Percentiles rank a stretch among this genome's conserved stretches.
Conservation (phyloP, 2,888 invertebrate genomes). For the Aethes cnicana region DNA sequence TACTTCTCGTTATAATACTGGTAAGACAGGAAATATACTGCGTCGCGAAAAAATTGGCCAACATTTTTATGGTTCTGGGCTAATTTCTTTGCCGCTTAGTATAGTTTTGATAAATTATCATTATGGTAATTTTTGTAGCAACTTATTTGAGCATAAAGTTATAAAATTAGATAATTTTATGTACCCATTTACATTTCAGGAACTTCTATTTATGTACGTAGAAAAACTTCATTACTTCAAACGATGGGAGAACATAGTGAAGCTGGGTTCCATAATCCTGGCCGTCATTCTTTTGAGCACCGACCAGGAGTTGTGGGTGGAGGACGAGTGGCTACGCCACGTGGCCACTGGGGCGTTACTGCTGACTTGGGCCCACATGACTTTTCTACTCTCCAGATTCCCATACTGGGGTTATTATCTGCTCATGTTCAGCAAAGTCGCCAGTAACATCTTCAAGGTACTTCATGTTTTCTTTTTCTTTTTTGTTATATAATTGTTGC, state of each 20-base stretch:
- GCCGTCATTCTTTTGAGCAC: constrained; percentile 10
- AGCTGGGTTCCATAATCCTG: constrained; percentile 14
- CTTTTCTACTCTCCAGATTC: constrained; percentile 55
- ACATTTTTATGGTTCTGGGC: too few relatives aligned
- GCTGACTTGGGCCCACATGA: constrained; percentile 58
- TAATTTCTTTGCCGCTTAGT: too few relatives aligned
- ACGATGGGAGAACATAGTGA: constrained; percentile 13
- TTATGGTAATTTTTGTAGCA: too few relatives aligned
- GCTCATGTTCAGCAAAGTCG: constrained; percentile 63
- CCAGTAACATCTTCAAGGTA: constrained; percentile 49
- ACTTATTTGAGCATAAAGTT: too few relatives aligned
- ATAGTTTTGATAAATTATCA: too few relatives aligned
- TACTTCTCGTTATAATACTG: constrained; percentile 29
- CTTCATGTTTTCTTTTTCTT: background rate
- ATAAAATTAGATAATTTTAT: too few relatives aligned
- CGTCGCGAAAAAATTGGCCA: background rate
- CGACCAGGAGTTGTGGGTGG: constrained; percentile 11
- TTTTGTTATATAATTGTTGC: too few relatives aligned
- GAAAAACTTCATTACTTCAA: constrained; percentile 1
- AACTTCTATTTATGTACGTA: constrained; percentile 20
- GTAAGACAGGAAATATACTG: constrained; percentile 1
- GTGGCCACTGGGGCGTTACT: constrained; percentile 54
- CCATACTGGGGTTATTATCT: constrained; percentile 58
- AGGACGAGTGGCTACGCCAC: constrained; percentile 42
- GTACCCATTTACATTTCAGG: too few relatives aligned